Percentiles rank a stretch among this genome's conserved stretches.
Conservation (phyloP, 2,113 vertebrate genomes). For the Merops nubicus region DNA sequence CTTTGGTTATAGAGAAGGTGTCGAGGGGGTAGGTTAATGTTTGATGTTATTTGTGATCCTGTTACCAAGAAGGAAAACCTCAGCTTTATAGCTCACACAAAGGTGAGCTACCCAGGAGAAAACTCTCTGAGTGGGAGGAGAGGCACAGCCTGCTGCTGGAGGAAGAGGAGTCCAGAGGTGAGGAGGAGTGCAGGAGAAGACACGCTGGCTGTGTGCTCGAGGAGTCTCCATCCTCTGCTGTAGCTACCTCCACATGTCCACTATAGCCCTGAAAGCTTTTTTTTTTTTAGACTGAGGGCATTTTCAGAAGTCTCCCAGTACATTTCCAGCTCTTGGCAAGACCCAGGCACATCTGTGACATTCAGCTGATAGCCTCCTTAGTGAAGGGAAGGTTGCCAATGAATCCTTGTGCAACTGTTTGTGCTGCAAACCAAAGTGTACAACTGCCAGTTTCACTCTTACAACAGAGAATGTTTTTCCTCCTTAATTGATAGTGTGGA, state of each 20-base stretch:
- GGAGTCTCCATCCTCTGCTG: not conserved
- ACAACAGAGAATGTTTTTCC: constrained; percentile 50
- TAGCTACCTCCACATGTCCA: not conserved
- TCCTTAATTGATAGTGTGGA: constrained; percentile 57
- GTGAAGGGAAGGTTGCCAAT: constrained; percentile 49
- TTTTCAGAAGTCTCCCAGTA: constrained; percentile 32
- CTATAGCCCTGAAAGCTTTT: not conserved
- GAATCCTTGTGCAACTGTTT: constrained; percentile 63
- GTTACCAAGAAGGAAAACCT: constrained; percentile 11
- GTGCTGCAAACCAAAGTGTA: constrained; percentile 29
- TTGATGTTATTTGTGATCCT: constrained; percentile 1
- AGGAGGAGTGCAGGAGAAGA: not conserved
- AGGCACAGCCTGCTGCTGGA: not conserved
- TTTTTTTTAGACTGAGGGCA: not conserved
- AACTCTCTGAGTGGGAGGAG: not conserved
- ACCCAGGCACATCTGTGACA: constrained; percentile 41
- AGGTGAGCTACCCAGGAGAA: not conserved
- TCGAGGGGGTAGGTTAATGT: constrained; percentile 8
- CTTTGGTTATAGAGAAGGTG: not conserved
- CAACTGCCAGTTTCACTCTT: constrained; percentile 62
- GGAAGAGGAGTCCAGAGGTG: not conserved
- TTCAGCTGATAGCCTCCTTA: constrained; percentile 53
- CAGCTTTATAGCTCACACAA: constrained; percentile 8
- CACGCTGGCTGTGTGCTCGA: not conserved
- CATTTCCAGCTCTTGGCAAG: constrained; percentile 44